A percentile compares a stretch with the other conserved stretches of the same genome.
Evolutionary conservation across 2,113 vertebrate genomes (phyloP).

Genomic region (Bos taurus): ARS-UCD2.0 NC_037330.1:66466001-66466500

Average conservation of each 20-base stretch:
- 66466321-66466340: neutral
- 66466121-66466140: neutral
- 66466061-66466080: neutral
- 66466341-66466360: neutral
- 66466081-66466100: neutral
- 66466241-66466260: neutral
- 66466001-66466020: neutral
- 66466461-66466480: neutral
- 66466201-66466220: neutral
- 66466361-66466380: neutral
- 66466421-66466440: neutral
- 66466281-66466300: neutral
- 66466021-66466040: neutral
- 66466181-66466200: neutral
- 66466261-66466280: neutral
- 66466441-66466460: neutral
- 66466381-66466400: neutral
- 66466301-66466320: neutral
- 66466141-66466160: neutral
- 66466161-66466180: neutral
- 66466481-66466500: neutral
- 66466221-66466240: neutral
- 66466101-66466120: neutral
- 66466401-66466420: neutral
- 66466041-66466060: neutral